Evolutionary conservation across 2,888 invertebrate species (phyloP).

Genomic region (Spisula subtruncata): DNA sequence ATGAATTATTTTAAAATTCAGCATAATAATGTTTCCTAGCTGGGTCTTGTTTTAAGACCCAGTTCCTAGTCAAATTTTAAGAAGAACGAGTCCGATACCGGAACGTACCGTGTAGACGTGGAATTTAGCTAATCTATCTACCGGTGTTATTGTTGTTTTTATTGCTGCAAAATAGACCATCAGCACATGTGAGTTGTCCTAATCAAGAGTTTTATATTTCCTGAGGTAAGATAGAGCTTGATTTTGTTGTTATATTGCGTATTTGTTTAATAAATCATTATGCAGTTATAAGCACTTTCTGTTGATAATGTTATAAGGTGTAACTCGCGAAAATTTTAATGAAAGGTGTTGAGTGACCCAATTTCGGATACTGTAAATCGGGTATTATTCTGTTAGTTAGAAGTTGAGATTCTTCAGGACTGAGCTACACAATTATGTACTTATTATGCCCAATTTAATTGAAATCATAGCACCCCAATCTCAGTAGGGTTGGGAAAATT

Average conservation of each 20-base stretch:
- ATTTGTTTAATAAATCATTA: background rate
- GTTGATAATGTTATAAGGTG: background rate
- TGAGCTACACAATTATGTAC: background rate
- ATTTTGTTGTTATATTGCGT: background rate
- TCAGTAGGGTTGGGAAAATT: no score
- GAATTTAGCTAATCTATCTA: no score
- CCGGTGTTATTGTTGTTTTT: constrained; percentile 10
- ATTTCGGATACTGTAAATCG: background rate
- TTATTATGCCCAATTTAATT: background rate
- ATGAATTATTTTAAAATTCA: no score
- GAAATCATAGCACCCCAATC: background rate
- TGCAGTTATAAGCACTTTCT: background rate
- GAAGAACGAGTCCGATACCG: no score
- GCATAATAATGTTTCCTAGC: no score
- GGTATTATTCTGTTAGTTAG: background rate
- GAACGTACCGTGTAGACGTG: no score
- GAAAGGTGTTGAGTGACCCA: background rate
- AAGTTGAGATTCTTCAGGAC: background rate
- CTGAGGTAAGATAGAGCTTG: background rate
- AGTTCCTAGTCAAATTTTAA: no score
- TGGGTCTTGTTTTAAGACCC: no score
- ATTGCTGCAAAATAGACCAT: background rate
- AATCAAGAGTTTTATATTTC: background rate
- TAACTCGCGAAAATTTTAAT: background rate
- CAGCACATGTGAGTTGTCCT: background rate